Evolutionary conservation across 2,113 vertebrate species (phyloP).

Genomic region (Phocoena phocoena): DNA sequence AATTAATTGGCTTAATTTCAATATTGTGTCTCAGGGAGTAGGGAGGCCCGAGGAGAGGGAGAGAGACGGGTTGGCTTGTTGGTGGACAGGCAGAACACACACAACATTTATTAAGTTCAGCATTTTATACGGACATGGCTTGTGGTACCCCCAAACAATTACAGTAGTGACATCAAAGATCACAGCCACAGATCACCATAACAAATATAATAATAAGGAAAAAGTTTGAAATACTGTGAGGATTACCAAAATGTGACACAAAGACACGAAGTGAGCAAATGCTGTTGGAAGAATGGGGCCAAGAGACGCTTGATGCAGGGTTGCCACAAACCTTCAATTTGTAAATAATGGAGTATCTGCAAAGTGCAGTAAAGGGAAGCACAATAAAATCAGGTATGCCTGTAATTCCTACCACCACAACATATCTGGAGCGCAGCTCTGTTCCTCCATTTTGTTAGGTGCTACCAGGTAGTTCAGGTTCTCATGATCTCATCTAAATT

Average conservation of each 20-base stretch:
- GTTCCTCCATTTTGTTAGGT: neutral
- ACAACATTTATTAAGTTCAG: neutral
- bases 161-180: neutral
- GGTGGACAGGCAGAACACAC: neutral
- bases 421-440: neutral
- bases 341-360: neutral
- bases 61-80: neutral
- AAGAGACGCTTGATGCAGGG: neutral
- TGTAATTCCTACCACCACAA: neutral
- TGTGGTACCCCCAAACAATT: neutral
- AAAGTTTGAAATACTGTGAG: neutral
- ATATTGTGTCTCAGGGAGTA: neutral
- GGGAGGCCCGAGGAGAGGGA: neutral
- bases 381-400: neutral
- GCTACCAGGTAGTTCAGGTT: neutral
- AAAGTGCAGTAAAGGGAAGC: neutral
- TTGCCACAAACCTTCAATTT: neutral
- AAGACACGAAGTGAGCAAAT: neutral
- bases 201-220: neutral
- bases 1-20: neutral
- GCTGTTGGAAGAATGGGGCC: neutral
- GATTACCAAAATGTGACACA: neutral
- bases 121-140: neutral
- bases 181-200: neutral
- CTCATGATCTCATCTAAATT: neutral